Base-by-base conservation (phyloP, 2,797 vertebrate species). In the Garrulus glandarius region DNA sequence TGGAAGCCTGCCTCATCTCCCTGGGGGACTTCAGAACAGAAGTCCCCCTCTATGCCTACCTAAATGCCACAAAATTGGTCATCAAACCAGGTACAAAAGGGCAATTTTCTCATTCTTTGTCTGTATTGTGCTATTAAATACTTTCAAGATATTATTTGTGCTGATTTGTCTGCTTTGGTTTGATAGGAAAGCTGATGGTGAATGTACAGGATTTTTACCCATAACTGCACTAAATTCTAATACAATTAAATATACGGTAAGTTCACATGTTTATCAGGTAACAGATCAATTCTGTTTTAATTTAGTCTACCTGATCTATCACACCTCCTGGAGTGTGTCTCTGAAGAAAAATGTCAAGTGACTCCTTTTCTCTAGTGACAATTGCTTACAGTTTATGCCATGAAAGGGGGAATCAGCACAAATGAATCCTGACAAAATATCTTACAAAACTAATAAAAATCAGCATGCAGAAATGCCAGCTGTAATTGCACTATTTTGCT, bases 391-490 rank as follows among this genome's bases (percentile, higher is more conserved):
- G 83, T 88, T 91, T 94, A 72, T 68, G 72, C 47, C 15, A 46
- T 55, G 83, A 94, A 96, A 93, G 64, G 16, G 44, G 34, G 65
- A 95, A 96, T 93, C 79, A 80, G 86, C 77, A 87, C 77, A 89
- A 96, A 95, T 86, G 81, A 84, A 77, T 89, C 81, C 92, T 87
- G 67, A 93, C 47, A 94, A 95, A 95, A 82, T 72, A 94, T n/a
- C 79, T 89, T 85, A 91, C 84, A 77, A 96, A 96, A 89, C 93
- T 95, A 92, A 94, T 96, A 95, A 75, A 96, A 91, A 92, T 92
- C 88, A 94, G 83, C 91, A 95, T 75, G 78, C 60, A 94, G 75
- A 89, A 79, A 96, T 89, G 41, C 70, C 53, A 92, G 74, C 79
- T 85, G 59, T 85, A 96, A 95, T 94, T 85, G 76, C 46, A 64